Conservation (phyloP, 1,140 invertebrate species). For the Globodera rostochiensis region DNA sequence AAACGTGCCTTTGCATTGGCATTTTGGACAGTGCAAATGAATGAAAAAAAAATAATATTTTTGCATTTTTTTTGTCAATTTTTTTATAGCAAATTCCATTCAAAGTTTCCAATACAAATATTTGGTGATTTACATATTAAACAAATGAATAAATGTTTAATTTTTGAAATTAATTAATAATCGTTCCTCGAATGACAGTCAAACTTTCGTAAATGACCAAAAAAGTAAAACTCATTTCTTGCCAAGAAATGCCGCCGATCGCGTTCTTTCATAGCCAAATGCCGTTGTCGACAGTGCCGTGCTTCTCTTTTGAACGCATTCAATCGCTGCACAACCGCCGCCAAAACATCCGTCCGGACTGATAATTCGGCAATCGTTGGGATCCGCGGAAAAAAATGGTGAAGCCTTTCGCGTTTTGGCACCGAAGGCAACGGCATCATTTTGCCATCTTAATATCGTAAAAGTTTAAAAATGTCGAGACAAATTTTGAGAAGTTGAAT, state of each 20-base stretch:
- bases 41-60: background rate
- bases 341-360: background rate
- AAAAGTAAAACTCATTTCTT: background rate
- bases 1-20: conserved; percentile 26
- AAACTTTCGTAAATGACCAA: no score
- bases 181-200: no score
- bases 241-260: conserved; percentile 1
- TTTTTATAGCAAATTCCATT: background rate
- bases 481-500: no score
- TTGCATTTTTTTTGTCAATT: background rate
- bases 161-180: no score
- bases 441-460: background rate
- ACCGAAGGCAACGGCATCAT: background rate
- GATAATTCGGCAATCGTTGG: background rate
- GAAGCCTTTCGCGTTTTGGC: background rate
- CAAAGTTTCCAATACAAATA: no score
- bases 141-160: no score
- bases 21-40: conserved; percentile 2
- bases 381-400: background rate
- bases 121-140: no score
- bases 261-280: background rate
- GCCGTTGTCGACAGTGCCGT: background rate
- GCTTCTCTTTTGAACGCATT: background rate
- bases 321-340: background rate
- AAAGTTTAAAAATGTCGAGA: no score